Base-by-base conservation (phyloP, 2,113 vertebrate genomes). In the Pogona vitticeps region DNA sequence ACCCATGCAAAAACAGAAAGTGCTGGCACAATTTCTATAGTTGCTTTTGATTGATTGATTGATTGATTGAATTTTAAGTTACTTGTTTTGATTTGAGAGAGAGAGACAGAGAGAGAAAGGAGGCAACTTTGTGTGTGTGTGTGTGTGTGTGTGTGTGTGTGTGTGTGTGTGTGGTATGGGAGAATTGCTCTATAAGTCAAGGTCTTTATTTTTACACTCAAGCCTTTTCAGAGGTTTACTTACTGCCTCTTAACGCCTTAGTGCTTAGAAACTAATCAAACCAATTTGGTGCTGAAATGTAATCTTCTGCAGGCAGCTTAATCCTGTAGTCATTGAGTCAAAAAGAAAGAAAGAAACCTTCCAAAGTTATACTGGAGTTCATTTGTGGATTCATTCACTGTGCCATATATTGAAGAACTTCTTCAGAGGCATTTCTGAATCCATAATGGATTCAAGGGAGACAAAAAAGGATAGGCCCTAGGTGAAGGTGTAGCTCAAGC, bases 1-100 rank as follows among this genome's bases (percentile, higher is more conserved):
- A 96, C 96, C 95, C 89, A 70, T 94, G 93, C 93, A 96, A 96
- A 96, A 92, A 94, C 93, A 76, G 84, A 95, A 94, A 92, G 89
- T 93, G 91, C 92, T 94, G 94, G 94, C 95, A 90, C 93, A 88
- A 92, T 94, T 96, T 95, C 86, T 92, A 91, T 82, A 89, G 88
- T 87, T 86, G 87, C 91, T 94, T 91, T 67, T 88, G 94, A 94
- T 93, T 92, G 73, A 86, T 38, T 92, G 86, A 61, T 20, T 58
- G 56, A 63, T 79, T 3, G 5, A 6, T 2, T 15, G 36, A 0
- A 68, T 56, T 79, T 58, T 76, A 18, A 28, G 15, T 56, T 68
- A 61, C 18, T 20, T 68, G 46, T 15, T 58, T 56, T 67, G 75
- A 36, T 40, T 33, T 58, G 26, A 28, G 52, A 70, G 70, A 70